Base-by-base conservation (phyloP, 2,888 invertebrate genomes). In the Automeris io region DNA sequence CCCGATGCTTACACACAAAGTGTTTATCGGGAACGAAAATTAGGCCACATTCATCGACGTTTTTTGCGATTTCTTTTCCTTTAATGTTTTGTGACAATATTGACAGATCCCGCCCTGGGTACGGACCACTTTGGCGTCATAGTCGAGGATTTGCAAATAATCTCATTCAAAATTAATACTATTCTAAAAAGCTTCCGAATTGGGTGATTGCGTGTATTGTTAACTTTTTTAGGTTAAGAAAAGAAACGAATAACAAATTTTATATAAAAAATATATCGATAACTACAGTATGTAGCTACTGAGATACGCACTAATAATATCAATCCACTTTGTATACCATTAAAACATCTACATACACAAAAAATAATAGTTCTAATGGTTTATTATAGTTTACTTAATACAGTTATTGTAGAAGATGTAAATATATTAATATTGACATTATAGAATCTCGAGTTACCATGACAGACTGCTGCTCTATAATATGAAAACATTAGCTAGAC, bases 51-150 rank as follows among this genome's bases (percentile, higher is more conserved):
- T 85, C 80, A 81, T 57, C 45, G 29, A 36, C 48, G 50, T 59
- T 51, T 36, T 55, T 61, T 66, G 46, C 52, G 35, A 39, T 50
- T 59, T 67, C 61, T 62, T 57, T 51, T 39, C 51, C 48, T 41
- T 49, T 65, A 61, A 75, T 81, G 72, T 82, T 81, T 78, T 80
- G 80, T 79, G 77, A 83, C 75, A 86, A 86, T 79, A 85, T 83
- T 85, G 86, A 85, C 83, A 78, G 80, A 65, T 76, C 61, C 63
- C 62, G 74, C 74, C 77, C 63, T 58, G 56, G 62, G 57, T 29
- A 8, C 29, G 29, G n/a, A n/a, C 8, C 16, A n/a, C 4, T 29
- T 16, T n/a, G 60, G 63, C 57, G 60, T 57, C 54, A 51, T 52
- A 51, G 57, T 75, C 50, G 68, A 78, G 77, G 71, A 80, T 81